These are phyloP conservation scores for Euleptes europaea DNA, from an alignment of 2,113 vertebrate species.

Conservation along the genomic window DNA sequence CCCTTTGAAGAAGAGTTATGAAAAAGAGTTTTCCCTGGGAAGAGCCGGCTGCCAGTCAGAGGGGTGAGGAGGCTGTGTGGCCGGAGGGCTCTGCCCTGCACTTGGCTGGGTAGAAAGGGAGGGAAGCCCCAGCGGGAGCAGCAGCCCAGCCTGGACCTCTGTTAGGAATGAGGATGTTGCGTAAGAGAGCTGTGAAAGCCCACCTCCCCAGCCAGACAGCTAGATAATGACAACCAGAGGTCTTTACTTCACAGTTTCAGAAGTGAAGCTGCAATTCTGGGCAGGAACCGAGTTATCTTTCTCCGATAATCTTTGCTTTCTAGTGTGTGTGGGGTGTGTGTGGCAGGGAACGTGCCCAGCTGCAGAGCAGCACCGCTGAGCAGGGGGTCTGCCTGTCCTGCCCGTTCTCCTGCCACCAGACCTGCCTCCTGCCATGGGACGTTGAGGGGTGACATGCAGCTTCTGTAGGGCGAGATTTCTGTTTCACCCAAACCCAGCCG, in stretches of 20 bases:
- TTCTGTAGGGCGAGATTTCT: not conserved
- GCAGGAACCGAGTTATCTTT: not conserved
- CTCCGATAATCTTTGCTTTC: not conserved
- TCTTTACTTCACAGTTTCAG: not conserved
- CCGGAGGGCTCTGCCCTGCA: not conserved
- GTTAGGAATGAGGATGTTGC: not conserved
- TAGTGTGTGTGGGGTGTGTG: too few relatives aligned
- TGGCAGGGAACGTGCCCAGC: not conserved
- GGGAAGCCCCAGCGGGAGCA: too few relatives aligned
- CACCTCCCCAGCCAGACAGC: not conserved
- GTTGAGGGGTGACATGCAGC: too few relatives aligned
- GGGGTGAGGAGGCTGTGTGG: not conserved
- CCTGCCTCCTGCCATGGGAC: not conserved
- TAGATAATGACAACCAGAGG: not conserved
- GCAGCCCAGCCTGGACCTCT: too few relatives aligned
- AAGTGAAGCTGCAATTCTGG: not conserved
- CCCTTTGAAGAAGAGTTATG: too few relatives aligned
- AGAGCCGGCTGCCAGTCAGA: not conserved
- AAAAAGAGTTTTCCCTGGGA: too few relatives aligned
- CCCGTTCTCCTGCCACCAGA: too few relatives aligned
- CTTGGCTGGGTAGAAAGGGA: not conserved
- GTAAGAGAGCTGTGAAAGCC: not conserved
- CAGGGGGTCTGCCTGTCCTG: not conserved
- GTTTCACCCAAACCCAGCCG: not conserved
- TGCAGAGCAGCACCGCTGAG: not conserved